These are phyloP conservation scores for Agrotis segetum DNA, from an alignment of 2,888 invertebrate genomes.

Conservation along the genomic window DNA sequence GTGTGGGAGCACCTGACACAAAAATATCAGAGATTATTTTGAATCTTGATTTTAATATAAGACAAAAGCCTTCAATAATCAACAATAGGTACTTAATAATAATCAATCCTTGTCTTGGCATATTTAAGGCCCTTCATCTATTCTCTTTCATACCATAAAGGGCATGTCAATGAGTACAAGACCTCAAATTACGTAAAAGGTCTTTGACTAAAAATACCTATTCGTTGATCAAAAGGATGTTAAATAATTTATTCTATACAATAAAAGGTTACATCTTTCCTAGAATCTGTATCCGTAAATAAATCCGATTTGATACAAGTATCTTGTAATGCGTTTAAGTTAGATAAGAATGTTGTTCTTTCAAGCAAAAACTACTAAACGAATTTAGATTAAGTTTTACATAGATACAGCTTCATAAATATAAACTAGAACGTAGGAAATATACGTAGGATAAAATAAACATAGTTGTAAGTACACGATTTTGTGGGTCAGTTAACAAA, in stretches of 20 bases:
- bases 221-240: background rate
- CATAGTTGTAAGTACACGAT: too few species aligned
- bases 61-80: background rate
- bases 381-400: too few species aligned
- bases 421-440: too few species aligned
- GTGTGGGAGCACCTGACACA: too few species aligned
- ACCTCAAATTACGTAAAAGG: conserved; percentile 7
- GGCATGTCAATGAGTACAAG: background rate
- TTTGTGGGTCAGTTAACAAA: too few species aligned
- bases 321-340: background rate
- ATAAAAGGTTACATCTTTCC: background rate
- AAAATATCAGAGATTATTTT: background rate
- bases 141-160: conserved; percentile 8
- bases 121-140: background rate
- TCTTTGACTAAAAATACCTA: background rate
- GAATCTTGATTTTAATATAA: background rate
- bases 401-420: too few species aligned
- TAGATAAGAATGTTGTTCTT: too few species aligned
- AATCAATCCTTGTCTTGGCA: conserved; percentile 14
- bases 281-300: background rate
- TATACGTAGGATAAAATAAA: too few species aligned
- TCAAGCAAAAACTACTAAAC: too few species aligned
- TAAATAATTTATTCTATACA: too few species aligned
- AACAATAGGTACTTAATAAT: background rate
- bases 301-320: background rate